These are phyloP conservation scores for Squalus acanthias DNA, from an alignment of 2,797 vertebrate species.

Conservation along the genomic window DNA sequence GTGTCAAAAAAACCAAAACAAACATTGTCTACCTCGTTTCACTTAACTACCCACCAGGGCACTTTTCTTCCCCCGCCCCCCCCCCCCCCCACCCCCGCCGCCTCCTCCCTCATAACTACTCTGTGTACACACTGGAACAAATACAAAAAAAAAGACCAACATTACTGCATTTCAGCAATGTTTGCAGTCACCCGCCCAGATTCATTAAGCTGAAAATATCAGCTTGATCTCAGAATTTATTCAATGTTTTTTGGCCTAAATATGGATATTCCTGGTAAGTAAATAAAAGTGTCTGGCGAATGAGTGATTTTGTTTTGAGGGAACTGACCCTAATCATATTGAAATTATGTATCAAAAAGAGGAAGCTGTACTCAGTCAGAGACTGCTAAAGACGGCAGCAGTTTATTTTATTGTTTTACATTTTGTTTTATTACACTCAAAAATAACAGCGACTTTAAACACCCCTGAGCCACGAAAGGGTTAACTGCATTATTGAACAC, in stretches of 20 bases:
- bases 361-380: background rate
- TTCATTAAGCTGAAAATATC: background rate
- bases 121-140: background rate
- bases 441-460: background rate
- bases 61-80: background rate
- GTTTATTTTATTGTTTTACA: background rate
- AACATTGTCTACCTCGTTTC: conserved; percentile 23
- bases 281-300: background rate
- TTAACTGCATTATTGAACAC: background rate
- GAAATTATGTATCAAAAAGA: background rate
- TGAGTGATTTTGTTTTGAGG: background rate
- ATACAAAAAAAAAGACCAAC: background rate
- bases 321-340: background rate
- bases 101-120: background rate
- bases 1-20: background rate
- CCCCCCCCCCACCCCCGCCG: background rate
- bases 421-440: background rate
- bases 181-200: background rate
- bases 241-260: background rate
- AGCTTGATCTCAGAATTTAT: background rate
- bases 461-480: background rate
- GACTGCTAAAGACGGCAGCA: background rate
- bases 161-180: background rate
- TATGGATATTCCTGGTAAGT: background rate
- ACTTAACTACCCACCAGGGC: background rate